phyloP scores from a whole-genome alignment of 2,888 invertebrate species.

The Hydriomena furcata region DNA sequence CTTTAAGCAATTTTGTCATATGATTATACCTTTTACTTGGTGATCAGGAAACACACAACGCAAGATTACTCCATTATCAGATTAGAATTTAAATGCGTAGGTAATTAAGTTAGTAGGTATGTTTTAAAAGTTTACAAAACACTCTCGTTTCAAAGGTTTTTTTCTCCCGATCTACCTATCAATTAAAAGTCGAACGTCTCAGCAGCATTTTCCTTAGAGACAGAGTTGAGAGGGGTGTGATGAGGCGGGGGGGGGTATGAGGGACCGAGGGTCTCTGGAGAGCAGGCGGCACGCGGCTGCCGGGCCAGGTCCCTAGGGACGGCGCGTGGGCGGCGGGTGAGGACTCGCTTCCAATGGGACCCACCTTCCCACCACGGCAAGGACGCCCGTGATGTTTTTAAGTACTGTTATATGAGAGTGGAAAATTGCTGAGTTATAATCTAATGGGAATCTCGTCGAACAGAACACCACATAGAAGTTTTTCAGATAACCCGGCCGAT shows the following conservation, averaged over 20 bases:
- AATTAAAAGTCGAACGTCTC: slow-evolving; percentile 77
- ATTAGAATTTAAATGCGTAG: not conserved
- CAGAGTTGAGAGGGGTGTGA: slow-evolving; percentile 36
- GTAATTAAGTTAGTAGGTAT: not conserved
- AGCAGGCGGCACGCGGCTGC: slow-evolving; percentile 75
- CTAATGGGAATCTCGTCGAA: slow-evolving; percentile 12
- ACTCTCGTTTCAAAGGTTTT: slow-evolving; percentile 29
- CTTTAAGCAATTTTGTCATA: too few relatives aligned
- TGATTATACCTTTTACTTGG: too few relatives aligned
- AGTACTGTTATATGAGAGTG: slow-evolving; percentile 52
- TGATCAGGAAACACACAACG: too few relatives aligned
- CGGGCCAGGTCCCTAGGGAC: slow-evolving; percentile 74
- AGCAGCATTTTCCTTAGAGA: slow-evolving; percentile 72
- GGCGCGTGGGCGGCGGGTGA: slow-evolving; percentile 75
- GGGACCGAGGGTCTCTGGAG: slow-evolving; percentile 57
- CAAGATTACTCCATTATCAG: not conserved
- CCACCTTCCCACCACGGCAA: slow-evolving; percentile 52
- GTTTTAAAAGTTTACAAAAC: slow-evolving; percentile 25
- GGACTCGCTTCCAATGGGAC: slow-evolving; percentile 75
- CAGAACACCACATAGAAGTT: too few relatives aligned
- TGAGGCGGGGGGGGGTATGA: slow-evolving; percentile 35
- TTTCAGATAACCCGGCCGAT: not conserved
- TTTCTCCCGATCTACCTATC: slow-evolving; percentile 46
- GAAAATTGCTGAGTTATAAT: slow-evolving; percentile 41
- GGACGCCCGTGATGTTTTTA: slow-evolving; percentile 73